Evolutionary conservation across 2,888 invertebrate species (phyloP), one percentile per base, ranked within the genome.

Genomic region (Nycteola revayana): DNA sequence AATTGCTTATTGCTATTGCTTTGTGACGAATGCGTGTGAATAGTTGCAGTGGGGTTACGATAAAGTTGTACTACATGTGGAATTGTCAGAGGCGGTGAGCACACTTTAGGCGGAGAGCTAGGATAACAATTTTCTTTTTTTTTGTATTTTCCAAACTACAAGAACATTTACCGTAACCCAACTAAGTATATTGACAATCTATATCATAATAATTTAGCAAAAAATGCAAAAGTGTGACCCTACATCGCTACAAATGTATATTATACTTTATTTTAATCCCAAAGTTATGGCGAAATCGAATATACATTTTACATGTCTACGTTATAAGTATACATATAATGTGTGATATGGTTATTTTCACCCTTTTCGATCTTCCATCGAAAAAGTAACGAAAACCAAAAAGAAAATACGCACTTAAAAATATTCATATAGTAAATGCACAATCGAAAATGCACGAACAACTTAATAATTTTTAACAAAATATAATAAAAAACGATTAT

Each of bases 311-410:
- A 68, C 60, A 68, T 60, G 49, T 59, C 70, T 75, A 75, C 60
- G 57, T 68, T 69, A 69, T 58, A 73, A 72, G 68, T 80, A 79
- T 76, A 79, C 73, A 78, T 82, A 79, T 59, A 70, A 75, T 79
- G 60, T 67, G 85, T 87, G 87, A 87, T 87, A 87, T 87, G 87
- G 78, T 82, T 74, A 70, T 72, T 60, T 79, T 69, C 73, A 77
- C 73, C 77, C 74, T 72, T 65, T 65, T 53, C 49, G 45, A 49
- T 38, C 31, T 21, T 10, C 27, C 26, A 46, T 46, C 50, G 51
- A 50, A 49, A 52, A 56, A 42, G 47, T 53, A 45, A 55, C 47
- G 28, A 42, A 51, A 38, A 30, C 28, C 34, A 36, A 50, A 54
- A 20, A n/a, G n/a, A 9, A 27, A 44, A 46, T 31, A 46, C 49